These are phyloP conservation scores for Lasioglossum morio DNA, from an alignment of 2,888 invertebrate genomes.

Conservation along the genomic window DNA sequence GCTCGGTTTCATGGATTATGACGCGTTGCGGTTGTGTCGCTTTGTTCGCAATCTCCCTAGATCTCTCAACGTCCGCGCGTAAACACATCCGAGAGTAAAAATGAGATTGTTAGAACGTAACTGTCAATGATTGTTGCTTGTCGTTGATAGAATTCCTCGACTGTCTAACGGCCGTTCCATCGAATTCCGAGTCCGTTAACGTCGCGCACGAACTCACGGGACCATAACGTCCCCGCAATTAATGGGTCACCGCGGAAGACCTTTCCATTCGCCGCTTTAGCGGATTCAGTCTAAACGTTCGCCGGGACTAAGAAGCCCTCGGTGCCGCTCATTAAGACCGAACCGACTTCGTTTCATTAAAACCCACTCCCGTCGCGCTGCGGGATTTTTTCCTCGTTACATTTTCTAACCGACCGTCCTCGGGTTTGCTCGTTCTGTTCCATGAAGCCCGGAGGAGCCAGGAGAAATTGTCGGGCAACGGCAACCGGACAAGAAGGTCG, in stretches of 20 bases:
- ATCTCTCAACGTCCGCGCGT: background rate
- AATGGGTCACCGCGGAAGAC: conserved; percentile 58
- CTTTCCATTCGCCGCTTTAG: conserved; percentile 52
- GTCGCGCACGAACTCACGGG: background rate
- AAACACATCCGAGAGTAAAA: too few relatives aligned
- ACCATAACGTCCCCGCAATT: conserved; percentile 46
- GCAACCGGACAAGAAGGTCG: background rate
- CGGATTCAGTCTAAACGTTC: conserved; percentile 48
- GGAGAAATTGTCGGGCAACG: background rate
- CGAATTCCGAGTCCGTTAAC: background rate
- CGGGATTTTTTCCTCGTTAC: conserved; percentile 14
- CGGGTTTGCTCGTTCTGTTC: background rate
- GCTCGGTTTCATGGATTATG: background rate
- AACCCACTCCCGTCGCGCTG: background rate
- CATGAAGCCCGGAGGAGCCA: conserved; percentile 25
- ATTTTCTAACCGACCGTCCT: background rate
- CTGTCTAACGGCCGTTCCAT: background rate
- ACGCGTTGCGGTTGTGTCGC: background rate
- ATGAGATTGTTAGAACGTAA: too few relatives aligned
- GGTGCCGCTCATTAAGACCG: conserved; percentile 36
- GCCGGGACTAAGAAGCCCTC: conserved; percentile 52
- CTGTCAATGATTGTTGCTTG: too few relatives aligned
- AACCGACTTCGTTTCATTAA: conserved; percentile 33
- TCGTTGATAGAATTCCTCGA: too few relatives aligned
- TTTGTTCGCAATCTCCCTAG: background rate